Evolutionary conservation across 1,140 invertebrate genomes (phyloP).

Genomic region (Drosophila bipectinata): DNA sequence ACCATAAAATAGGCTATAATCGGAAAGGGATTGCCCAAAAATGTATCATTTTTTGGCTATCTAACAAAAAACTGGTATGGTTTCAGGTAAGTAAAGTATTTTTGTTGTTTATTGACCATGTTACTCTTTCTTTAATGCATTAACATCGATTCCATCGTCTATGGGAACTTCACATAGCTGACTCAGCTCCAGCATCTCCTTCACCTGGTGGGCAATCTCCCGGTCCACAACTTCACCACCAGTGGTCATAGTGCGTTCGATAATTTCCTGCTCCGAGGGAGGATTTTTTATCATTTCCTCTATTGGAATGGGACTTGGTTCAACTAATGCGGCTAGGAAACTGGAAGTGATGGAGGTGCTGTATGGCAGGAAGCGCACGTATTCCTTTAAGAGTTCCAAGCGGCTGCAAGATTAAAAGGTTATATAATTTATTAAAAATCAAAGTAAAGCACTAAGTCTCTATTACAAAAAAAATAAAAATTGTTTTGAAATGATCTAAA

Average conservation of each 20-base stretch:
- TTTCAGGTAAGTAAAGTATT: neutral
- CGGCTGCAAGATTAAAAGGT: constrained; percentile 27
- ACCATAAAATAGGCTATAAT: too few species aligned
- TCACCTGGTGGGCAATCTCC: constrained; percentile 68
- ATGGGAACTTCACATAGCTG: constrained; percentile 50
- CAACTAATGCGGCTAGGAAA: constrained; percentile 62
- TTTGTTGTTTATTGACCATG: neutral
- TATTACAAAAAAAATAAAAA: too few species aligned
- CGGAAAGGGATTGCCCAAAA: too few species aligned
- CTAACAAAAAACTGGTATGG: too few species aligned
- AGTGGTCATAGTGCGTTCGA: constrained; percentile 12
- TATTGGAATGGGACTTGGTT: constrained; percentile 14
- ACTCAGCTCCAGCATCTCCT: constrained; percentile 67
- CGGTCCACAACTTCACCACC: constrained; percentile 67
- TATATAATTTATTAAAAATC: neutral
- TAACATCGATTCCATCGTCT: constrained; percentile 56
- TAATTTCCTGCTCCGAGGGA: constrained; percentile 32
- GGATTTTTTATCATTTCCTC: constrained; percentile 44
- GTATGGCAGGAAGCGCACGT: constrained; percentile 66
- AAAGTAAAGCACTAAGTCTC: too few species aligned
- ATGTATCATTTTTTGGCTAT: too few species aligned
- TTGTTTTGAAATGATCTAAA: too few species aligned
- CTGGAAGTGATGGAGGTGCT: constrained; percentile 29
- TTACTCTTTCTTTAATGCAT: constrained; percentile 8
- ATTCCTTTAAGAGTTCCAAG: constrained; percentile 62